These are phyloP conservation scores for Pelecanus crispus DNA, from an alignment of 2,113 vertebrate species.

Conservation along the genomic window DNA sequence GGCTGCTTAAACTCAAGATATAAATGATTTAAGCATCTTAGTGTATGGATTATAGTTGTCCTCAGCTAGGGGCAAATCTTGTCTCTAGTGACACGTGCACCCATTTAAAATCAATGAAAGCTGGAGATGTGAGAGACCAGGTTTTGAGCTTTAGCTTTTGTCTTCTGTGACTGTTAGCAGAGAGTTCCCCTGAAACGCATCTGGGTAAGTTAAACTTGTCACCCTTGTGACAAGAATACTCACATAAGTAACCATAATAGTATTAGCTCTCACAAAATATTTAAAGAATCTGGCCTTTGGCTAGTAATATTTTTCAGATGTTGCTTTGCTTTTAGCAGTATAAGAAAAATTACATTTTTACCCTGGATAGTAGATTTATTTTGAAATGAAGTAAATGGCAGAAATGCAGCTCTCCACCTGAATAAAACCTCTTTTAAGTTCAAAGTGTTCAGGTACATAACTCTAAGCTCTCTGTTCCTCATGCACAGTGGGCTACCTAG, in stretches of 20 bases:
- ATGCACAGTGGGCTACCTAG: conserved; percentile 2
- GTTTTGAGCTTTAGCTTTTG: not conserved
- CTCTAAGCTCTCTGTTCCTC: conserved; percentile 27
- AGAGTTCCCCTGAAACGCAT: not conserved
- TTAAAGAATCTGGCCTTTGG: conserved; percentile 28
- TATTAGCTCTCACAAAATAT: conserved; percentile 10
- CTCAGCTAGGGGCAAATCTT: not conserved
- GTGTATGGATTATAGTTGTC: not conserved
- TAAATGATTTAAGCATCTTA: not conserved
- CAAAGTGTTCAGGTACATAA: not conserved
- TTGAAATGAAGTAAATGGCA: not conserved
- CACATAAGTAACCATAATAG: not conserved
- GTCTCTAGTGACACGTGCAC: not conserved
- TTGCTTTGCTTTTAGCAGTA: not conserved
- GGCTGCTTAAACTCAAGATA: not conserved
- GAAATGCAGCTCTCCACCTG: not conserved
- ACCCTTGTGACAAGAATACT: not conserved
- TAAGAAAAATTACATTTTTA: not conserved
- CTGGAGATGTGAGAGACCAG: not conserved
- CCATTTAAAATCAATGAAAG: not conserved
- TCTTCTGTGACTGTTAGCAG: not conserved
- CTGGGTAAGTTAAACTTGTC: conserved; percentile 7
- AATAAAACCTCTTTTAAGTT: conserved; percentile 31
- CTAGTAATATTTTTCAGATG: conserved; percentile 39
- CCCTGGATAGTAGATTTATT: not conserved